A percentile compares a stretch with the other conserved stretches of the same genome.
These are phyloP conservation scores for Pygmarrhopalites habei DNA, from an alignment of 1,140 invertebrate species.

Conservation along the genomic window DNA sequence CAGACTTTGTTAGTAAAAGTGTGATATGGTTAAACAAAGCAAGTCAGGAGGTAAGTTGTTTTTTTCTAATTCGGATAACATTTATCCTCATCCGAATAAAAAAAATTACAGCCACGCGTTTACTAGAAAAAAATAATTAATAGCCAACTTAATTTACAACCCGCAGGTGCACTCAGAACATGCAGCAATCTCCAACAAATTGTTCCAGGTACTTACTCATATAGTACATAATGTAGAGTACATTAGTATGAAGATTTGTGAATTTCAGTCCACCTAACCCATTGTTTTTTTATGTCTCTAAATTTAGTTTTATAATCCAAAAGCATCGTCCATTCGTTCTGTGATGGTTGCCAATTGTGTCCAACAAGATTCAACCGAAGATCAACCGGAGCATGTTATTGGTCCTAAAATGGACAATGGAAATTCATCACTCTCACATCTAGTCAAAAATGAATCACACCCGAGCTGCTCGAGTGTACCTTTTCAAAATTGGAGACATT, in stretches of 20 bases:
- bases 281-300: no score
- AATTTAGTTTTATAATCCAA: slow-evolving; percentile 72
- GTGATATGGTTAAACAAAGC: slow-evolving; percentile 79
- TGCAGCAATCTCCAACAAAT: slow-evolving; percentile 67
- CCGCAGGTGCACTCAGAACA: slow-evolving; percentile 75
- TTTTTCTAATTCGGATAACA: no score
- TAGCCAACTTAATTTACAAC: no score
- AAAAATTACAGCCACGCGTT: no score
- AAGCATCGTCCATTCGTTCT: slow-evolving; percentile 70
- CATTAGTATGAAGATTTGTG: no score
- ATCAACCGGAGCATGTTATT: slow-evolving; percentile 5
- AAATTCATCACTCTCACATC: slow-evolving; percentile 42
- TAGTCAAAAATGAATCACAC: no score
- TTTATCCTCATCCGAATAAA: no score
- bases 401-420: slow-evolving; percentile 18
- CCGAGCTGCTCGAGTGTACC: no score
- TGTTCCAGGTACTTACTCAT: no score
- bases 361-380: not conserved
- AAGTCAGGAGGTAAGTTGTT: slow-evolving; percentile 65
- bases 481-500: slow-evolving; percentile 49
- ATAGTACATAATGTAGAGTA: no score
- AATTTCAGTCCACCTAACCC: no score
- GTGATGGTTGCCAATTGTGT: slow-evolving; percentile 66
- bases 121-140: no score
- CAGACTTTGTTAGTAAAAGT: slow-evolving; percentile 68